These are phyloP conservation scores for Acanthurus leucopareius DNA, from an alignment of 2,797 vertebrate species.

Conservation along the genomic window DNA sequence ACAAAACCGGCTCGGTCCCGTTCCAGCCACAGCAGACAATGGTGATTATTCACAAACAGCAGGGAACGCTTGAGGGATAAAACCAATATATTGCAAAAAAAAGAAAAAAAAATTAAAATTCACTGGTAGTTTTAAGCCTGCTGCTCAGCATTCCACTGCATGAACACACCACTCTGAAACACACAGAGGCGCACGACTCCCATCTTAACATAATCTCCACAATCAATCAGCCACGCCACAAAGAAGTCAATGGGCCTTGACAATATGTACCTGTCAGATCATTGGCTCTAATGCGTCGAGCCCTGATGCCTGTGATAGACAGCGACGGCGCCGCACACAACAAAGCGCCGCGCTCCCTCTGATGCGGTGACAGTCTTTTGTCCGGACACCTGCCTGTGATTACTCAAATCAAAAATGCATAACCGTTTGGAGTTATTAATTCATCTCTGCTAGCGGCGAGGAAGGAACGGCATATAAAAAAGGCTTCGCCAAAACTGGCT, in stretches of 20 bases:
- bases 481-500: background rate
- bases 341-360: slow-evolving; percentile 29
- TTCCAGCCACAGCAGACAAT: slow-evolving; percentile 43
- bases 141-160: slow-evolving; percentile 57
- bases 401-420: slow-evolving; percentile 57
- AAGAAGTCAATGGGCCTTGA: slow-evolving; percentile 82
- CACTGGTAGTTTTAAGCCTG: slow-evolving; percentile 51
- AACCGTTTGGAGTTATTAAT: slow-evolving; percentile 44
- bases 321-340: slow-evolving; percentile 54
- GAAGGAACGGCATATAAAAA: slow-evolving; percentile 11
- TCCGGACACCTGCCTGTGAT: slow-evolving; percentile 62
- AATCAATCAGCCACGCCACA: slow-evolving; percentile 78
- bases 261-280: slow-evolving; percentile 83
- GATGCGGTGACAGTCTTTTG: slow-evolving; percentile 64
- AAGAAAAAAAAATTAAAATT: slow-evolving; percentile 58
- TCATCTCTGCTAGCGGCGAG: slow-evolving; percentile 28
- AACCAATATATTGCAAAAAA: slow-evolving; percentile 52
- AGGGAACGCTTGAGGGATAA: slow-evolving; percentile 45
- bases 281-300: slow-evolving; percentile 75
- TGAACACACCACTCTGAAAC: slow-evolving; percentile 61
- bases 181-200: slow-evolving; percentile 60
- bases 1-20: slow-evolving; percentile 45
- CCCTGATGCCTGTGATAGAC: slow-evolving; percentile 70
- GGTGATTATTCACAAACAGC: slow-evolving; percentile 58
- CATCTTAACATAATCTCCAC: slow-evolving; percentile 74